Conservation (phyloP, 1,140 invertebrate species). For the Cecropterus lyciades region DNA sequence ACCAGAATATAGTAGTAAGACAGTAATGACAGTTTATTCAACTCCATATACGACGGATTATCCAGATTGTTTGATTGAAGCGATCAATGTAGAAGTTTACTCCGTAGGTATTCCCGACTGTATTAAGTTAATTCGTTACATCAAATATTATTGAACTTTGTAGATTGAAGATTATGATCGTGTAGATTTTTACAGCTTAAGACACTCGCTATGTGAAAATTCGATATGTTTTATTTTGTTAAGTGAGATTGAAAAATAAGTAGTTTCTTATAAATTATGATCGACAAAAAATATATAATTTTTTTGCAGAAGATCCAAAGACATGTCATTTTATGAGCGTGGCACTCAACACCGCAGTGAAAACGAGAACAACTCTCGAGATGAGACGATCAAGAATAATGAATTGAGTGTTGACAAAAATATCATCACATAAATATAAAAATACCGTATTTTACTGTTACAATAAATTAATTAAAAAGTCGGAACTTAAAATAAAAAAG, state of each 20-base stretch:
- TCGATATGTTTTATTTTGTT: not conserved
- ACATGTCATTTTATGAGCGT: not conserved
- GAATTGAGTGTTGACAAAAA: conserved; percentile 1
- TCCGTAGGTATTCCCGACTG: conserved; percentile 29
- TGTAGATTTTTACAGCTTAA: conserved; percentile 13
- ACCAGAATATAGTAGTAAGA: conserved; percentile 49
- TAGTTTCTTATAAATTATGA: no score
- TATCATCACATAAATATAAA: not conserved
- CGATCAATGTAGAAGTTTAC: conserved; percentile 37
- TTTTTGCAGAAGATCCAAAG: no score
- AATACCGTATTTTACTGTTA: not conserved
- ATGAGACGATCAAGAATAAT: not conserved
- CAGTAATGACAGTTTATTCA: conserved; percentile 63
- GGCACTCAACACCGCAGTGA: not conserved
- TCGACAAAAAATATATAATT: no score
- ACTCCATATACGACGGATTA: conserved; percentile 51
- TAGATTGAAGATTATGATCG: conserved; percentile 12
- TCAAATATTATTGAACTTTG: conserved; percentile 24
- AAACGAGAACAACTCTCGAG: not conserved
- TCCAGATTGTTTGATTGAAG: conserved; percentile 48
- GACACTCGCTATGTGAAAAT: not conserved
- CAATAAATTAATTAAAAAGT: not conserved
- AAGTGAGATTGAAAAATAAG: not conserved
- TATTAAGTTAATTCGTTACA: conserved; percentile 27
- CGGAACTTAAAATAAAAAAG: no score